Evolutionary conservation across 2,113 vertebrate genomes (phyloP).

Genomic region (Eleginops maclovinus): DNA sequence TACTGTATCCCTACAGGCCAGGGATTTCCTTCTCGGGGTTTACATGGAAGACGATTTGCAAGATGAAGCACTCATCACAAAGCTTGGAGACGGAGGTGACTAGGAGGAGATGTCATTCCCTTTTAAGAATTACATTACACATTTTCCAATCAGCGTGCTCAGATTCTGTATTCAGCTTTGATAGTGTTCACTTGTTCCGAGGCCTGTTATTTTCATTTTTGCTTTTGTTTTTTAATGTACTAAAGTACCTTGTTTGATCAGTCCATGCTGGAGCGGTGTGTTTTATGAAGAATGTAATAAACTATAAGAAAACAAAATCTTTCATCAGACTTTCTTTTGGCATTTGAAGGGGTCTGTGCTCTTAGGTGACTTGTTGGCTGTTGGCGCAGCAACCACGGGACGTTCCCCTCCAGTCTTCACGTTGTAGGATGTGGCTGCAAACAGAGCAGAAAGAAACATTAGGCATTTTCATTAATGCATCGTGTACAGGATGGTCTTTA

Average conservation of each 20-base stretch:
- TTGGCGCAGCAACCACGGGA: constrained; percentile 76
- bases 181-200: constrained; percentile 42
- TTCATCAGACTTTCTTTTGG: constrained; percentile 70
- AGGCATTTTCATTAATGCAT: not conserved
- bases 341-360: constrained; percentile 91
- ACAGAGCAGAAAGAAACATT: not conserved
- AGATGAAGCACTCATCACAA: constrained; percentile 85
- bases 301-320: constrained; percentile 82
- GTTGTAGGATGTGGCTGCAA: constrained; percentile 90
- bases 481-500: not conserved
- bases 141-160: not conserved
- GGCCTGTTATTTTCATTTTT: not conserved
- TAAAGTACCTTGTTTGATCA: constrained; percentile 69
- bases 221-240: constrained; percentile 74
- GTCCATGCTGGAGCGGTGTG: constrained; percentile 69
- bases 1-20: constrained; percentile 78
- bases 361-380: constrained; percentile 77
- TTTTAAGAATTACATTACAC: constrained; percentile 54
- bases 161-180: constrained; percentile 59
- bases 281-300: constrained; percentile 89
- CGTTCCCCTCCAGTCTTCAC: constrained; percentile 84
- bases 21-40: constrained; percentile 70
- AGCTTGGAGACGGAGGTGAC: not conserved
- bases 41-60: constrained; percentile 84
- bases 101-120: constrained; percentile 17